A percentile compares a stretch with the other conserved stretches of the same genome.
These are phyloP conservation scores for Cromileptes altivelis DNA, from an alignment of 2,113 vertebrate genomes.

Conservation along the genomic window DNA sequence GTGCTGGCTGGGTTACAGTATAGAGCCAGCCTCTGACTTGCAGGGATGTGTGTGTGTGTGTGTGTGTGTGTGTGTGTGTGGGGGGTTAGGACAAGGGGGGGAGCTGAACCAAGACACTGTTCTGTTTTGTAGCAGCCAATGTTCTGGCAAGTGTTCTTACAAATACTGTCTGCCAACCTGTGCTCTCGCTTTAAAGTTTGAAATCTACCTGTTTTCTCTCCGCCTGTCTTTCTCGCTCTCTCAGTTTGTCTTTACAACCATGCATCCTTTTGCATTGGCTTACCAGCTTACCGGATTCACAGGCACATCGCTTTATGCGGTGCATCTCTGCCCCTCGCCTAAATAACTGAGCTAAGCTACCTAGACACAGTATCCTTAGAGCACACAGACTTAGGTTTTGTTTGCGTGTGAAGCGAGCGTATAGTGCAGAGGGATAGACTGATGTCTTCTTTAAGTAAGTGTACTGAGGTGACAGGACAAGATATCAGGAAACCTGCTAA, in stretches of 20 bases:
- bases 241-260: slow-evolving; percentile 52
- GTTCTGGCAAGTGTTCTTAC: slow-evolving; percentile 65
- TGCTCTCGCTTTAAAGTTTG: slow-evolving; percentile 65
- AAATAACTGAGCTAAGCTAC: slow-evolving; percentile 75
- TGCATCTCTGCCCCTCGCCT: slow-evolving; percentile 47
- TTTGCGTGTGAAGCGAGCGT: slow-evolving; percentile 53
- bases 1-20: slow-evolving; percentile 84
- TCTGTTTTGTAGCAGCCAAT: slow-evolving; percentile 67
- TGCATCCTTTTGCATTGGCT: slow-evolving; percentile 55
- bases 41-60: slow-evolving; percentile 61
- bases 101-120: slow-evolving; percentile 47
- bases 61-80: slow-evolving; percentile 21
- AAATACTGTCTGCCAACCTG: slow-evolving; percentile 67
- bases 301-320: slow-evolving; percentile 16
- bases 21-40: slow-evolving; percentile 79
- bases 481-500: slow-evolving; percentile 70
- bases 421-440: slow-evolving; percentile 48
- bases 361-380: slow-evolving; percentile 65
- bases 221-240: slow-evolving; percentile 19
- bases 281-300: slow-evolving; percentile 63
- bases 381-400: slow-evolving; percentile 71
- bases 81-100: background rate
- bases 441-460: slow-evolving; percentile 74
- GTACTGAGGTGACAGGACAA: slow-evolving; percentile 68
- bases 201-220: slow-evolving; percentile 60